These are phyloP conservation scores for Scaptomyza flava DNA, from an alignment of 2,888 invertebrate species.

Conservation along the genomic window DNA sequence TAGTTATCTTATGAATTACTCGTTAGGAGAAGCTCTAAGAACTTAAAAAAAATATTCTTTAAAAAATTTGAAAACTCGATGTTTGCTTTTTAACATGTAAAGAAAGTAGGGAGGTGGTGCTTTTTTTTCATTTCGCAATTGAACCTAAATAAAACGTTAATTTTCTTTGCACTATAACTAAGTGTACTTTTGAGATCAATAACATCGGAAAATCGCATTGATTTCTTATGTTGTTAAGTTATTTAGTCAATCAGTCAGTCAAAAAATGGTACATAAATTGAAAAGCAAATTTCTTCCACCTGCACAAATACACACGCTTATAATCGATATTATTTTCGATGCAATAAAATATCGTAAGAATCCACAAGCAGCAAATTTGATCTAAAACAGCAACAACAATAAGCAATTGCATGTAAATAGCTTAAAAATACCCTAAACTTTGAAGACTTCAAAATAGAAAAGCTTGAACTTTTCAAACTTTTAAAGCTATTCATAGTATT, in stretches of 20 bases:
- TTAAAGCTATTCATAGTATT: background rate
- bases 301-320: constrained; percentile 2
- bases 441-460: background rate
- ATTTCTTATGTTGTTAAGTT: constrained; percentile 45
- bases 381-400: constrained; percentile 29
- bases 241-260: constrained; percentile 56
- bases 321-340: constrained; percentile 6
- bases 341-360: constrained; percentile 65
- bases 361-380: constrained; percentile 50
- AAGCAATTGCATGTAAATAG: constrained; percentile 21
- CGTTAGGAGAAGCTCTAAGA: too few species aligned
- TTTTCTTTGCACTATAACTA: background rate
- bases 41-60: too few species aligned
- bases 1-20: too few species aligned
- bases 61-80: too few species aligned
- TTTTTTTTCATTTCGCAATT: too few species aligned
- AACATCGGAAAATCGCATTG: constrained; percentile 35
- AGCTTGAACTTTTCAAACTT: background rate
- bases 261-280: constrained; percentile 43
- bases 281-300: constrained; percentile 18
- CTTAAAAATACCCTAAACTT: constrained; percentile 9
- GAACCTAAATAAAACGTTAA: too few species aligned
- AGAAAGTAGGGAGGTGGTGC: too few species aligned
- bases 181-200: constrained; percentile 26
- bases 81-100: too few species aligned